Evolutionary conservation across 2,797 vertebrate genomes (phyloP).

Genomic region (Fringilla coelebs): DNA sequence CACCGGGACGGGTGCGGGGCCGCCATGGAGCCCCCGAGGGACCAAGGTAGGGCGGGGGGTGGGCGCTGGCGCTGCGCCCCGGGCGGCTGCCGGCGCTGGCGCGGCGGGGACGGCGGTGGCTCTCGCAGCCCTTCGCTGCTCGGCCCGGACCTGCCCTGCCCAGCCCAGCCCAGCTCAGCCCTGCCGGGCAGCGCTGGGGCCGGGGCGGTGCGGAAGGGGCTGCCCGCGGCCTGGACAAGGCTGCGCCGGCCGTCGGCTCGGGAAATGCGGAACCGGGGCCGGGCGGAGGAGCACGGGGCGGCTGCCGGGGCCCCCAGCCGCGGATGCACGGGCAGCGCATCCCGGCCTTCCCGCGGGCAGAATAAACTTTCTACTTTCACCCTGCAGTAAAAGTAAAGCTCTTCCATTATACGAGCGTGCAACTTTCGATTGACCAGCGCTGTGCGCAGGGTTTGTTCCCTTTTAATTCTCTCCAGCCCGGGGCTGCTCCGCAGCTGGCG

Average conservation of each 20-base stretch:
- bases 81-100: background rate
- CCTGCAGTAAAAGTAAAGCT: background rate
- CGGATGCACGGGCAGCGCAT: background rate
- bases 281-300: background rate
- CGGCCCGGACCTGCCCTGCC: background rate
- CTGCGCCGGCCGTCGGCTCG: background rate
- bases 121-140: background rate
- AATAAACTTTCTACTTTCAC: background rate
- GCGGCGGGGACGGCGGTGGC: background rate
- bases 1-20: background rate
- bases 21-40: conserved; percentile 10
- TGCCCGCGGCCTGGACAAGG: background rate
- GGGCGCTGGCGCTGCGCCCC: background rate
- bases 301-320: background rate
- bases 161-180: background rate
- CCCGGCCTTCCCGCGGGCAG: background rate
- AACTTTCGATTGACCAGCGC: background rate
- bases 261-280: background rate
- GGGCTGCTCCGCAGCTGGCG: background rate
- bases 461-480: fast-evolving
- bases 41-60: background rate
- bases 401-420: background rate
- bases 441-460: background rate
- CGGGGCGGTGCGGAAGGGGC: background rate
- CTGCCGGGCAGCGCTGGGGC: background rate